Conservation (phyloP, 2,797 vertebrate species). For the Sitta carolinensis region DNA sequence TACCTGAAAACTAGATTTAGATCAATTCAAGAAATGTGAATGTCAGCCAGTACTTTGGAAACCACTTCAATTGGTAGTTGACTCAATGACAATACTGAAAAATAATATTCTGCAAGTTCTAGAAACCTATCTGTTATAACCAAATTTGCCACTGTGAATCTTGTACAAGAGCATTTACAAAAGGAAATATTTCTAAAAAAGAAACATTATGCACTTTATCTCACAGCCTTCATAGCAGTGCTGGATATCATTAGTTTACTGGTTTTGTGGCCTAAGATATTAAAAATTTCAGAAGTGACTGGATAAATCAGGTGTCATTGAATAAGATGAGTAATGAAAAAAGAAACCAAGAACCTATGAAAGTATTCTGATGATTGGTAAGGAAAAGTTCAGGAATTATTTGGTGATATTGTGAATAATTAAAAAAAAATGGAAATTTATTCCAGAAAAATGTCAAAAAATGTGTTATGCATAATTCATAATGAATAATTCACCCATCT, state of each 20-base stretch:
- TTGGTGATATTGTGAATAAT: slow-evolving; percentile 41
- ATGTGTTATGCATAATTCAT: slow-evolving; percentile 65
- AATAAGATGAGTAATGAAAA: slow-evolving; percentile 14
- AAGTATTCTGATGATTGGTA: neutral
- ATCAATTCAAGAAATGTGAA: neutral
- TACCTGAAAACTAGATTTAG: neutral
- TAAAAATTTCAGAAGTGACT: neutral
- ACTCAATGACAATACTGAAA: neutral
- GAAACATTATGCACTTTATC: neutral
- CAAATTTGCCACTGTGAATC: neutral
- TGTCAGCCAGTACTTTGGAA: rapidly evolving
- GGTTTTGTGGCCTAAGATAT: neutral
- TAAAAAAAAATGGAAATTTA: slow-evolving; percentile 19
- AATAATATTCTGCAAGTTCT: neutral
- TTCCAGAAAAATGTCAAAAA: slow-evolving; percentile 47
- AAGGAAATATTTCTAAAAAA: neutral
- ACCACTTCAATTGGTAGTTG: neutral
- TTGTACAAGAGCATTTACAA: neutral
- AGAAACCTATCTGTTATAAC: neutral
- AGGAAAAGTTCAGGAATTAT: slow-evolving; percentile 32
- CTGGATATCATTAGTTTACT: neutral
- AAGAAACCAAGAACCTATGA: neutral
- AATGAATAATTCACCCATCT: slow-evolving; percentile 61
- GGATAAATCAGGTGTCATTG: neutral
- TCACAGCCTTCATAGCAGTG: neutral